Conservation (phyloP, 2,113 vertebrate species). For the Litocranius walleri region DNA sequence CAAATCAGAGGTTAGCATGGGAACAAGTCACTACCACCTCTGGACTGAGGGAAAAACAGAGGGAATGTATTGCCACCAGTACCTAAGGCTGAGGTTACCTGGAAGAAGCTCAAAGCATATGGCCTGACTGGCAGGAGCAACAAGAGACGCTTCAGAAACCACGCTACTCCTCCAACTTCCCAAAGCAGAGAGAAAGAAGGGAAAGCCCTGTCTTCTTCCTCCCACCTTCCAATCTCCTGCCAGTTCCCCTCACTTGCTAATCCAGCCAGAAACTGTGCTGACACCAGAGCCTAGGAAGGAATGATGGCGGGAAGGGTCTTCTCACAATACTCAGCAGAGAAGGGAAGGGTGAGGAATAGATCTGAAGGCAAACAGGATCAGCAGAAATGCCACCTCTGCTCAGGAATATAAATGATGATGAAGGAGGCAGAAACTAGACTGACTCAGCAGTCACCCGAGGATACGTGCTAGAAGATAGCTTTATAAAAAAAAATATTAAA, state of each 20-base stretch:
- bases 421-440: not conserved
- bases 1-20: not conserved
- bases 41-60: not conserved
- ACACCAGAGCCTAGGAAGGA: not conserved
- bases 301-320: not conserved
- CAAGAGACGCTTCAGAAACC: not conserved
- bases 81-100: not conserved
- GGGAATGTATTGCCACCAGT: not conserved
- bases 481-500: not conserved
- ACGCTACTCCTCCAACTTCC: not conserved
- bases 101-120: not conserved
- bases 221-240: not conserved
- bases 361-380: not conserved
- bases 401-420: not conserved
- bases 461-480: not conserved
- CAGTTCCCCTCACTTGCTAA: not conserved
- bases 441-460: not conserved
- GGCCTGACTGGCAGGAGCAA: not conserved
- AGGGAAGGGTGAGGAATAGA: not conserved
- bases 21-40: not conserved
- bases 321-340: not conserved
- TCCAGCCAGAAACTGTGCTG: not conserved
- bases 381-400: not conserved
- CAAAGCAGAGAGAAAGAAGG: not conserved
- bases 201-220: not conserved